These are phyloP conservation scores for Acanthosepion lycidas DNA, from an alignment of 2,888 invertebrate genomes.

Conservation along the genomic window DNA sequence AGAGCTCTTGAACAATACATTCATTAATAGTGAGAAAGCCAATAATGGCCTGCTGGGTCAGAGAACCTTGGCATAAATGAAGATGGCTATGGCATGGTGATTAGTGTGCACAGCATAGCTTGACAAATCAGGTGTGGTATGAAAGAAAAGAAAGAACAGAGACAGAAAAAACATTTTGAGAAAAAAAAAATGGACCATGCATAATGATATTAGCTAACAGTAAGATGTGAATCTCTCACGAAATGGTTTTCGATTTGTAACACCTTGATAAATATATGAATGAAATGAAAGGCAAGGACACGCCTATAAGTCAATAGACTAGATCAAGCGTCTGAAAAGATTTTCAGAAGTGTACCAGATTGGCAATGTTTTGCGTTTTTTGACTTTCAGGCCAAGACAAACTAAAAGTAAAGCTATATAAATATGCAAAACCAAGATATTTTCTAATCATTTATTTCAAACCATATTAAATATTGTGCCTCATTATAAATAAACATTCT, in stretches of 20 bases:
- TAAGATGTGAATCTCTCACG: neutral
- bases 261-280: neutral
- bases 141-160: neutral
- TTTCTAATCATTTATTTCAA: too few relatives aligned
- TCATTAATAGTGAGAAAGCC: neutral
- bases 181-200: neutral
- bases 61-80: neutral
- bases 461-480: too few relatives aligned
- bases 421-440: too few relatives aligned
- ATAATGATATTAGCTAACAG: neutral
- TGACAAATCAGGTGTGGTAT: neutral
- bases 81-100: neutral
- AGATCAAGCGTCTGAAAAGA: too few relatives aligned
- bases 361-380: too few relatives aligned
- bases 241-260: neutral
- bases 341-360: too few relatives aligned
- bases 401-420: too few relatives aligned
- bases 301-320: too few relatives aligned
- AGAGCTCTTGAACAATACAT: neutral
- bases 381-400: too few relatives aligned
- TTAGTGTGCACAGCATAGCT: neutral
- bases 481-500: too few relatives aligned
- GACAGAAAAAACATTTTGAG: neutral
- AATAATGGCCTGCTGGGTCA: neutral
- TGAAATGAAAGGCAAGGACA: neutral